A percentile compares a stretch with the other conserved stretches of the same genome.
Evolutionary conservation across 2,888 invertebrate genomes (phyloP).

Genomic region (Agonum fuliginosum): DNA sequence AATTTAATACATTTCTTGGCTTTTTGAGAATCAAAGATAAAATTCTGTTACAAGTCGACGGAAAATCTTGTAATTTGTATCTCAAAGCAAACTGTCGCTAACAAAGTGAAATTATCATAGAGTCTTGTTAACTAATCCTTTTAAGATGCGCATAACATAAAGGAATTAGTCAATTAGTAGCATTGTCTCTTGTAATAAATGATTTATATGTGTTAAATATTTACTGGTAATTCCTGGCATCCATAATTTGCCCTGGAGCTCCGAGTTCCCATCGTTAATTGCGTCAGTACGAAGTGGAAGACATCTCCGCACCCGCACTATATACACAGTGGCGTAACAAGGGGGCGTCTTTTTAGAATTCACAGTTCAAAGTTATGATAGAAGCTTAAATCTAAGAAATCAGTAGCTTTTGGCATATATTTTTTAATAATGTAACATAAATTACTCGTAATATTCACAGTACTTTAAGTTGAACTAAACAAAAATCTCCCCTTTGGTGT

Average conservation of each 20-base stretch:
- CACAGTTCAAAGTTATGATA: too few relatives aligned
- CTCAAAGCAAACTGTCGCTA: not conserved
- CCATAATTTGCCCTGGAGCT: not conserved
- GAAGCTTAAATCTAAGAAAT: too few relatives aligned
- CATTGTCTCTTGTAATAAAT: conserved; percentile 27
- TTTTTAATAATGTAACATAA: too few relatives aligned
- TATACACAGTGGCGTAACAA: too few relatives aligned
- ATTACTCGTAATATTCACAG: too few relatives aligned
- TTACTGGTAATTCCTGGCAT: conserved; percentile 13
- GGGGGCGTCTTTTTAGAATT: too few relatives aligned
- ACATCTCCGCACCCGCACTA: not conserved
- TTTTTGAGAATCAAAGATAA: not conserved
- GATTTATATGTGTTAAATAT: conserved; percentile 36
- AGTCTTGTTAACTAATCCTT: not conserved
- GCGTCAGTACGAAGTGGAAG: conserved; percentile 28
- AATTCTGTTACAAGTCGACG: not conserved
- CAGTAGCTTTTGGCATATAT: too few relatives aligned
- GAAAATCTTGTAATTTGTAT: conserved; percentile 28
- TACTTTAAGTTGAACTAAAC: too few relatives aligned
- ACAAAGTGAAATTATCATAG: conserved; percentile 1
- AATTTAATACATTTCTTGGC: not conserved
- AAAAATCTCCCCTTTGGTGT: too few relatives aligned
- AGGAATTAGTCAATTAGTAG: conserved; percentile 36
- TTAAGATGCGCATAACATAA: conserved; percentile 20
- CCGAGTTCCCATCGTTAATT: conserved; percentile 1